Percentiles rank a stretch among this genome's conserved stretches.
phyloP scores from a whole-genome alignment of 2,888 invertebrate genomes.

The Drosophila longiperda region DNA sequence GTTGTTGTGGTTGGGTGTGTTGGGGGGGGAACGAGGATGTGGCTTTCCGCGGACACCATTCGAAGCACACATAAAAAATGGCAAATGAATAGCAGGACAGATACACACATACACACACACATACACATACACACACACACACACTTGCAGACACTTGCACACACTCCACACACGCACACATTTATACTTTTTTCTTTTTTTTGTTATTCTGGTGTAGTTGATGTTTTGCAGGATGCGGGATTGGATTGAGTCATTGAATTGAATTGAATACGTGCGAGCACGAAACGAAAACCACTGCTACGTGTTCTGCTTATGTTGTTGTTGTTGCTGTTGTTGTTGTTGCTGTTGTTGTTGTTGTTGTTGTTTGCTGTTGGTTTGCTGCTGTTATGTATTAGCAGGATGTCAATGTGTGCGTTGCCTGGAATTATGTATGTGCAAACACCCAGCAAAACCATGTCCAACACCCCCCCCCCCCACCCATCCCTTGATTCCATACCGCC shows the following conservation, averaged over 20 bases:
- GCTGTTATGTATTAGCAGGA: conserved; percentile 72
- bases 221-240: conserved; percentile 57
- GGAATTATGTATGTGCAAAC: conserved; percentile 66
- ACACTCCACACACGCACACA: conserved; percentile 4
- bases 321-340: conserved; percentile 17
- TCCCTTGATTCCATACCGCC: background rate
- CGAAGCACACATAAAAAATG: conserved; percentile 43
- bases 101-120: conserved; percentile 14
- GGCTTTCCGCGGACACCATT: conserved; percentile 49
- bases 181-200: conserved; percentile 1
- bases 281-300: conserved; percentile 58
- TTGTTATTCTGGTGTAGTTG: conserved; percentile 20
- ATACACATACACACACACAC: conserved; percentile 7
- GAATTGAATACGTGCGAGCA: conserved; percentile 79
- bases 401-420: conserved; percentile 70
- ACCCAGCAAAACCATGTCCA: conserved; percentile 12
- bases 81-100: conserved; percentile 59
- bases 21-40: conserved; percentile 8
- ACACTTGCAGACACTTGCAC: conserved; percentile 3
- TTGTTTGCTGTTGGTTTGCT: conserved; percentile 24
- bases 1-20: no score
- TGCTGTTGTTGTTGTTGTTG: conserved; percentile 29
- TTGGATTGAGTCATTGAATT: conserved; percentile 77
- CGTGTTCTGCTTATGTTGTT: conserved; percentile 54
- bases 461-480: background rate